phyloP scores from a whole-genome alignment of 2,888 invertebrate genomes.

The Lithophane semibrunnea region DNA sequence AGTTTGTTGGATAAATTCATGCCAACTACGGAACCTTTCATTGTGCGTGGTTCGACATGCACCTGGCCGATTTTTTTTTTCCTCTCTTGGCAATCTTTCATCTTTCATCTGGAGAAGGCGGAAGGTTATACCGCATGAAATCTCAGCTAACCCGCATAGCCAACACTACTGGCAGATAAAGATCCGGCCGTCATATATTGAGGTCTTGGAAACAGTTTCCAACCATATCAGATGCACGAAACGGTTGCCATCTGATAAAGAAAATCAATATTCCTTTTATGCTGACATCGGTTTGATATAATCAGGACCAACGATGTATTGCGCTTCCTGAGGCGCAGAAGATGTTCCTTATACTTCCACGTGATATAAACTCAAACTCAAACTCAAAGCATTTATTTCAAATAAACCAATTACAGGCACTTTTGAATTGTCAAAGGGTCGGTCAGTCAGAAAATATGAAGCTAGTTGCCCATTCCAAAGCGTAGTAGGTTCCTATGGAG shows the following conservation, averaged over 20 bases:
- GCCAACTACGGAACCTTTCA: too few relatives aligned
- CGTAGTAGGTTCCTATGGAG: too few relatives aligned
- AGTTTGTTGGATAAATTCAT: too few relatives aligned
- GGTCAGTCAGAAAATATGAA: too few relatives aligned
- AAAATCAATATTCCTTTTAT: constrained; percentile 14
- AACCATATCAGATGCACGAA: constrained; percentile 22
- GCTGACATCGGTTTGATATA: neutral
- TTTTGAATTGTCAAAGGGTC: too few relatives aligned
- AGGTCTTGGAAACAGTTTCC: constrained; percentile 1
- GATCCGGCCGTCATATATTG: neutral
- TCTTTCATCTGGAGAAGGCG: neutral
- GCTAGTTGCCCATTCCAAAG: too few relatives aligned
- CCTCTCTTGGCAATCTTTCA: neutral
- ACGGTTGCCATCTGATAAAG: neutral
- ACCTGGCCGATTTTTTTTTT: neutral
- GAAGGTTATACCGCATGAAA: neutral
- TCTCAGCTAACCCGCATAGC: neutral
- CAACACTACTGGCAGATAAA: constrained; percentile 2
- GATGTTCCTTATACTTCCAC: neutral
- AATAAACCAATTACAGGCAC: too few relatives aligned
- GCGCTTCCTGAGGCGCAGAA: neutral
- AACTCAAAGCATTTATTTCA: too few relatives aligned
- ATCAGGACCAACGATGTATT: neutral
- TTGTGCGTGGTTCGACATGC: too few relatives aligned
- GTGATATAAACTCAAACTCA: too few relatives aligned